Percentiles rank a stretch among this genome's conserved stretches.
phyloP scores from a whole-genome alignment of 2,888 invertebrate species.

The Cinara cedri region DNA sequence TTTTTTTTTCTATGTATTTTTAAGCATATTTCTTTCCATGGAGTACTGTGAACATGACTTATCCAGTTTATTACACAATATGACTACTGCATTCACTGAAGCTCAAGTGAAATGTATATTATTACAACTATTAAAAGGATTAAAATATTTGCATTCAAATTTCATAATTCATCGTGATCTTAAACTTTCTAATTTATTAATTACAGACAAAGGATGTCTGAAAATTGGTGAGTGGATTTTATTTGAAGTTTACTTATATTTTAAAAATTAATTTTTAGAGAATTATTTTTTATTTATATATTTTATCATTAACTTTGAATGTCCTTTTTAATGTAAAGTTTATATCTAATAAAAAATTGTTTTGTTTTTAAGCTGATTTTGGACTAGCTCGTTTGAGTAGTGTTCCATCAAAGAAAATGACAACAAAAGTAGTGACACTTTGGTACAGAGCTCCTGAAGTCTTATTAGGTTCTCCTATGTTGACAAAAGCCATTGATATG shows the following conservation, averaged over 20 bases:
- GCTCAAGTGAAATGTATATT: constrained; percentile 98
- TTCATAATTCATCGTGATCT: constrained; percentile 94
- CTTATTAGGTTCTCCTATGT: constrained; percentile 83
- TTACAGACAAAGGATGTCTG: constrained; percentile 95
- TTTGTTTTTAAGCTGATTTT: constrained; percentile 80
- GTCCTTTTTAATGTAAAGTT: background rate
- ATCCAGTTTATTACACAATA: constrained; percentile 93
- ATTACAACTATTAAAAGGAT: constrained; percentile 87
- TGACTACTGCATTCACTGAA: constrained; percentile 94
- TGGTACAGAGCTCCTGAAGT: constrained; percentile 98
- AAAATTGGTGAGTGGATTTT: constrained; percentile 78
- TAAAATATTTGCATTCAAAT: constrained; percentile 89
- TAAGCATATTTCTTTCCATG: constrained; percentile 94
- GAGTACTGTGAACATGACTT: constrained; percentile 99
- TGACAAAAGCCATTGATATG: constrained; percentile 97
- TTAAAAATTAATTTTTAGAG: too few species aligned
- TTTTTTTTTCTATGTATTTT: constrained; percentile 58
- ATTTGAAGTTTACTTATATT: background rate
- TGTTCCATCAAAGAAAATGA: constrained; percentile 86
- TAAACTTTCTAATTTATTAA: constrained; percentile 93
- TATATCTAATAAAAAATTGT: constrained; percentile 17
- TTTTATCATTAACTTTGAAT: background rate
- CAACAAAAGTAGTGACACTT: constrained; percentile 93
- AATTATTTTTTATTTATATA: too few species aligned
- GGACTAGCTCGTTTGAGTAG: constrained; percentile 92